Conservation (phyloP, 2,113 vertebrate genomes). For the Melanerpes aurifrons region DNA sequence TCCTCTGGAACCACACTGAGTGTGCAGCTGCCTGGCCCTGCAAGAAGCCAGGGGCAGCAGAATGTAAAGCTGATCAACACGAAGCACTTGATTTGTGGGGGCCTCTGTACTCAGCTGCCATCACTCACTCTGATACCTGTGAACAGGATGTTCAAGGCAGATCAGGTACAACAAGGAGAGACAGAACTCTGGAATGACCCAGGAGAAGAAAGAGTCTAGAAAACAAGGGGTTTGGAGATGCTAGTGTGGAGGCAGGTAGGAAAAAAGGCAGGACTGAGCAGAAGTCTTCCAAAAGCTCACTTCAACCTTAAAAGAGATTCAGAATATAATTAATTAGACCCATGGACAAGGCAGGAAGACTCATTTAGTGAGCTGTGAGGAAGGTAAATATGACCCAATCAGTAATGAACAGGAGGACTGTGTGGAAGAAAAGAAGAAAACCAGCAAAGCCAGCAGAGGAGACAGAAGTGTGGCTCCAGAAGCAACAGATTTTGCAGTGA, state of each 20-base stretch:
- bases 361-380: background rate
- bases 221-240: background rate
- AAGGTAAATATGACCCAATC: background rate
- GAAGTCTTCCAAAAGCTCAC: background rate
- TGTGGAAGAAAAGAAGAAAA: background rate
- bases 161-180: background rate
- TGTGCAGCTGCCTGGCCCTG: background rate
- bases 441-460: background rate
- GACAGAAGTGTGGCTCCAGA: background rate
- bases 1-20: background rate
- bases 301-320: background rate
- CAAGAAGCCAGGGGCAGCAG: background rate
- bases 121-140: background rate
- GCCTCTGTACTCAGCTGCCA: background rate
- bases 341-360: background rate
- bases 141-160: background rate
- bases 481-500: background rate
- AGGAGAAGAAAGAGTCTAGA: background rate
- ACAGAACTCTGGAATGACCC: background rate
- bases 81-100: background rate
- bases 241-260: background rate
- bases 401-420: background rate
- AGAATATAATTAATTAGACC: background rate
- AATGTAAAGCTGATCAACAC: background rate
- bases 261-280: background rate